Percentiles rank a stretch among this genome's conserved stretches.
These are phyloP conservation scores for Amphilophus citrinellus DNA, from an alignment of 2,113 vertebrate genomes.

Conservation along the genomic window DNA sequence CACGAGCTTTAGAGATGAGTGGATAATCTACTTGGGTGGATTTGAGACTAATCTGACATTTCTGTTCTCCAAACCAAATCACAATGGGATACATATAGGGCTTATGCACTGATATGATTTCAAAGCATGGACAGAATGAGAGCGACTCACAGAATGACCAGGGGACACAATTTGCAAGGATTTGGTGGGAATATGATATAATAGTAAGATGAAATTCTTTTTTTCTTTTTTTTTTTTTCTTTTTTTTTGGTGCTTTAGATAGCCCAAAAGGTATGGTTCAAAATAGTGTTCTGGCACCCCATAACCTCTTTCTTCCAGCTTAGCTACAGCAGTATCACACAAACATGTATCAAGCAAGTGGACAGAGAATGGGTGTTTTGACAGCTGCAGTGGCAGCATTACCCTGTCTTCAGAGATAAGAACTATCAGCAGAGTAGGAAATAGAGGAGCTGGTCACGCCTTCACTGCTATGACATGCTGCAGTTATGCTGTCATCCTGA, in stretches of 20 bases:
- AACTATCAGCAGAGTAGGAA: slow-evolving; percentile 66
- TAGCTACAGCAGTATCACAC: slow-evolving; percentile 28
- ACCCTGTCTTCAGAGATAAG: slow-evolving; percentile 66
- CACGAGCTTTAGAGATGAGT: slow-evolving; percentile 82
- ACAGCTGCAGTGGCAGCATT: slow-evolving; percentile 54
- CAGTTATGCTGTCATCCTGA: slow-evolving; percentile 53
- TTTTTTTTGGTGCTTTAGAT: not conserved
- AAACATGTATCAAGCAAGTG: slow-evolving; percentile 42
- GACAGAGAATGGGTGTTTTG: slow-evolving; percentile 57
- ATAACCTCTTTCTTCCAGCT: slow-evolving; percentile 35
- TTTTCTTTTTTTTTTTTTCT: too few species aligned
- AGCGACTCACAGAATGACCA: slow-evolving; percentile 30
- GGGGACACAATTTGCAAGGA: slow-evolving; percentile 35
- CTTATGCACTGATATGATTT: slow-evolving; percentile 64
- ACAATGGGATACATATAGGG: slow-evolving; percentile 70
- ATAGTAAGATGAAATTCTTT: slow-evolving; percentile 38
- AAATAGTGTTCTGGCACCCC: slow-evolving; percentile 8
- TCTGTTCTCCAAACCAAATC: slow-evolving; percentile 77
- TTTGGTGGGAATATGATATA: slow-evolving; percentile 50
- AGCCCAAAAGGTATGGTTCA: slow-evolving; percentile 8
- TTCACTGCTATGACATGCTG: slow-evolving; percentile 43
- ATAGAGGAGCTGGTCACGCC: slow-evolving; percentile 55
- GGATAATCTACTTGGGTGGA: slow-evolving; percentile 79
- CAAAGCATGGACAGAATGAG: slow-evolving; percentile 43
- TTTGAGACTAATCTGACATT: slow-evolving; percentile 79